Percentiles rank a stretch among this genome's conserved stretches.
These are phyloP conservation scores for Grapholita molesta DNA, from an alignment of 1,140 invertebrate genomes.

Conservation along the genomic window DNA sequence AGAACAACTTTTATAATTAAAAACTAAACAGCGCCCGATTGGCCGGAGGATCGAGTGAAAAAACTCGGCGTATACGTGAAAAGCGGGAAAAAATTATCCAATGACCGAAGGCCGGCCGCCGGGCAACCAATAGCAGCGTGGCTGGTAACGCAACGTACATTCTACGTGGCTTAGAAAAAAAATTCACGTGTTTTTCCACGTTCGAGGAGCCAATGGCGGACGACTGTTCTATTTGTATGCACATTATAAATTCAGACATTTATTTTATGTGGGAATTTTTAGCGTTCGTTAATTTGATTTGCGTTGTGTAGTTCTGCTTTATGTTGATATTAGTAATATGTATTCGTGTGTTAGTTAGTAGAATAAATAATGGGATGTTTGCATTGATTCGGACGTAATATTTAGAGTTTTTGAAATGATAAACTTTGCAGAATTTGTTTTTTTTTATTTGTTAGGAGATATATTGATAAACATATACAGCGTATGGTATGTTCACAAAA, in stretches of 20 bases:
- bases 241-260: constrained; percentile 55
- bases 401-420: neutral
- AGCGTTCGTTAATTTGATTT: constrained; percentile 22
- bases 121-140: constrained; percentile 51
- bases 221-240: constrained; percentile 39
- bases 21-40: constrained; percentile 62
- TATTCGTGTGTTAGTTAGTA: neutral
- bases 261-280: constrained; percentile 38
- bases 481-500: too few relatives aligned
- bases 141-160: constrained; percentile 52
- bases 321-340: neutral
- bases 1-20: constrained; percentile 73
- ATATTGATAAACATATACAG: too few relatives aligned
- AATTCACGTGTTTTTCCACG: constrained; percentile 73
- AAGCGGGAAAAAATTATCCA: constrained; percentile 71
- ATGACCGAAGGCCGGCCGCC: constrained; percentile 40
- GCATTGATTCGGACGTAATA: neutral
- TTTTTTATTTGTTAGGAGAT: too few relatives aligned
- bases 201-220: constrained; percentile 59
- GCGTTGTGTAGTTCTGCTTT: constrained; percentile 6
- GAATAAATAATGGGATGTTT: neutral
- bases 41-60: constrained; percentile 68
- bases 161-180: constrained; percentile 71
- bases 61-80: constrained; percentile 64
- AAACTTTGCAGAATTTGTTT: too few relatives aligned